phyloP scores from a whole-genome alignment of 1,140 invertebrate genomes.

The Acromyrmex echinatior region DNA sequence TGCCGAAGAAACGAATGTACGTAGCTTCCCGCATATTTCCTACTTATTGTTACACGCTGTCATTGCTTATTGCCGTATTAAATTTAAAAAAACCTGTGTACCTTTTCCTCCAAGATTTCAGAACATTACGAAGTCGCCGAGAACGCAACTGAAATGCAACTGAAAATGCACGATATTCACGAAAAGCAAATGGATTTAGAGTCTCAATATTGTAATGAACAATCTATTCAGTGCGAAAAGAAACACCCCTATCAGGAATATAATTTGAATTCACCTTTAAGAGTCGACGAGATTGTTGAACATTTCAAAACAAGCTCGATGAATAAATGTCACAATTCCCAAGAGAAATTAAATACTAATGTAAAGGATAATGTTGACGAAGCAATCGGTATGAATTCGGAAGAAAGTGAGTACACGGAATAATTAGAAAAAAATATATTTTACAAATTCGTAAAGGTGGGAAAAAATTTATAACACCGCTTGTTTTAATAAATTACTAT shows the following conservation, averaged over 20 bases:
- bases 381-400: slow-evolving; percentile 1
- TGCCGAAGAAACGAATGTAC: slow-evolving; percentile 55
- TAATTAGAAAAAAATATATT: slow-evolving; percentile 2
- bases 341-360: slow-evolving; percentile 17
- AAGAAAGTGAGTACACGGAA: slow-evolving; percentile 27
- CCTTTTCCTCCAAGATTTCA: not conserved
- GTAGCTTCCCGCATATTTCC: not conserved
- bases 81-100: not conserved
- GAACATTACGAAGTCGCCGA: not conserved
- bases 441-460: not conserved
- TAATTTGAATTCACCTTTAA: slow-evolving; percentile 33
- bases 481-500: not conserved
- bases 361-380: slow-evolving; percentile 29
- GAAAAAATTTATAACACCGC: not conserved
- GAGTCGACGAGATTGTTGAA: slow-evolving; percentile 31
- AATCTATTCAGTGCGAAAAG: slow-evolving; percentile 15
- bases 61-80: not conserved
- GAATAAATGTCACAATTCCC: slow-evolving; percentile 11
- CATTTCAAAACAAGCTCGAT: slow-evolving; percentile 32
- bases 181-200: slow-evolving; percentile 21
- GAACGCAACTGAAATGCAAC: slow-evolving; percentile 37
- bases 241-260: slow-evolving; percentile 1
- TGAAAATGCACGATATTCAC: slow-evolving; percentile 22
- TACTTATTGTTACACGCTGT: not conserved
- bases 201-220: slow-evolving; percentile 6